phyloP scores from a whole-genome alignment of 2,888 invertebrate species.

The Panorpa germanica region DNA sequence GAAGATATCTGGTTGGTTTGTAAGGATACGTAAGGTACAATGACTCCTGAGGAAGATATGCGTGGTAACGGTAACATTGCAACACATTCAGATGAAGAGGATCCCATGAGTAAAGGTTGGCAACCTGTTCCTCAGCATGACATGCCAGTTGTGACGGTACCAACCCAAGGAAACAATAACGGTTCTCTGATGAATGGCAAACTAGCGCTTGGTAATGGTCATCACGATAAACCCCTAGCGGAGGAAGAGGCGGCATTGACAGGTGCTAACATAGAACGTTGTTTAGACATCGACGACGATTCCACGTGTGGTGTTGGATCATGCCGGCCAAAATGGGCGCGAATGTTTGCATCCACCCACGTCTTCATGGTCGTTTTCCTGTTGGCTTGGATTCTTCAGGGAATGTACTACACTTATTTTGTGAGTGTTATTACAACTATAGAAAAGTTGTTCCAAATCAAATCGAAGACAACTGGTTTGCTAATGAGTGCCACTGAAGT shows the following conservation, averaged over 20 bases:
- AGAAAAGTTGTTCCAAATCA: constrained; percentile 80
- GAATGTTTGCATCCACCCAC: constrained; percentile 69
- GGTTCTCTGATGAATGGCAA: constrained; percentile 18
- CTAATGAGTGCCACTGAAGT: constrained; percentile 83
- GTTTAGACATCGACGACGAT: constrained; percentile 23
- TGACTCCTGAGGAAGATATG: too few relatives aligned
- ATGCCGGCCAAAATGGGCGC: constrained; percentile 54
- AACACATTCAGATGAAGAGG: too few relatives aligned
- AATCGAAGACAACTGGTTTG: constrained; percentile 78
- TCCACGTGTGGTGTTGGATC: constrained; percentile 65
- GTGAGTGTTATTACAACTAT: constrained; percentile 86
- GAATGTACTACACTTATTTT: constrained; percentile 89
- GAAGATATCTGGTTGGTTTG: too few relatives aligned
- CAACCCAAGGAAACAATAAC: constrained; percentile 18
- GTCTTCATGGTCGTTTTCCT: constrained; percentile 78
- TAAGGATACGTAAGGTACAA: too few relatives aligned
- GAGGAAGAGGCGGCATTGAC: constrained; percentile 23
- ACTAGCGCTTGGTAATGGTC: constrained; percentile 16
- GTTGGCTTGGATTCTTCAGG: constrained; percentile 70
- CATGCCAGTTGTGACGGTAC: too few relatives aligned
- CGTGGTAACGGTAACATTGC: too few relatives aligned
- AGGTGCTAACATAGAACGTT: constrained; percentile 13
- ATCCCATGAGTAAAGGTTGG: too few relatives aligned
- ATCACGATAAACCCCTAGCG: too few relatives aligned
- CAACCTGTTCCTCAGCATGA: too few relatives aligned